phyloP scores from a whole-genome alignment of 2,113 vertebrate species.

The Erpornis zantholeuca region DNA sequence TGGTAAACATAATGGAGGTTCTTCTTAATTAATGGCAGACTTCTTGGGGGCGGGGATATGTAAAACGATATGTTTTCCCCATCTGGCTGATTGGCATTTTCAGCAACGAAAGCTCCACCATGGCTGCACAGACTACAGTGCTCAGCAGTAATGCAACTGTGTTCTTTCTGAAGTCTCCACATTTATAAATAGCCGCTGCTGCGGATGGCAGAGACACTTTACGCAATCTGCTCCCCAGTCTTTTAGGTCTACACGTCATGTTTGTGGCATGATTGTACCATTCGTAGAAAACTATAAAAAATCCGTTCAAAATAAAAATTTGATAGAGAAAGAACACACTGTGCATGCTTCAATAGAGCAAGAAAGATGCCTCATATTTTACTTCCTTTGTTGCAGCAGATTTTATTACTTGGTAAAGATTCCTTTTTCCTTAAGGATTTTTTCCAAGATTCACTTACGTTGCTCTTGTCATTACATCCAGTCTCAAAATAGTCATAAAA shows the following conservation, averaged over 20 bases:
- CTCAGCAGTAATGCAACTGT: slow-evolving; percentile 34
- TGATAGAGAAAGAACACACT: slow-evolving; percentile 57
- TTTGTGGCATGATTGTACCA: slow-evolving; percentile 63
- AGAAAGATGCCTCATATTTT: slow-evolving; percentile 70
- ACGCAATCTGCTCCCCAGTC: slow-evolving; percentile 65
- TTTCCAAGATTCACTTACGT: slow-evolving; percentile 76
- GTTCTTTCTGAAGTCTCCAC: slow-evolving; percentile 52
- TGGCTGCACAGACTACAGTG: slow-evolving; percentile 38
- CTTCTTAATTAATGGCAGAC: slow-evolving; percentile 65
- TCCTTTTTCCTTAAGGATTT: slow-evolving; percentile 77
- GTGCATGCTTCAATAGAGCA: slow-evolving; percentile 45
- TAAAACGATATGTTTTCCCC: slow-evolving; percentile 53
- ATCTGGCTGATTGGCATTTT: slow-evolving; percentile 64
- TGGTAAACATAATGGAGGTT: slow-evolving; percentile 58
- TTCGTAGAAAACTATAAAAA: slow-evolving; percentile 76
- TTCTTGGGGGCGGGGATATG: slow-evolving; percentile 52
- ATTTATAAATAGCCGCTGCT: slow-evolving; percentile 50
- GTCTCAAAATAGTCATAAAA: slow-evolving; percentile 78
- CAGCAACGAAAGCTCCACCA: slow-evolving; percentile 62
- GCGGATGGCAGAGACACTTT: slow-evolving; percentile 40
- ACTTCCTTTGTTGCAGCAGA: slow-evolving; percentile 77
- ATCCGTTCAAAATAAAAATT: slow-evolving; percentile 70
- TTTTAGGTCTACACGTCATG: slow-evolving; percentile 17
- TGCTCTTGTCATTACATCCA: slow-evolving; percentile 71
- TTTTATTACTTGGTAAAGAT: slow-evolving; percentile 69